Conservation (phyloP, 2,888 invertebrate species). For the Heliconius ethilla region DNA sequence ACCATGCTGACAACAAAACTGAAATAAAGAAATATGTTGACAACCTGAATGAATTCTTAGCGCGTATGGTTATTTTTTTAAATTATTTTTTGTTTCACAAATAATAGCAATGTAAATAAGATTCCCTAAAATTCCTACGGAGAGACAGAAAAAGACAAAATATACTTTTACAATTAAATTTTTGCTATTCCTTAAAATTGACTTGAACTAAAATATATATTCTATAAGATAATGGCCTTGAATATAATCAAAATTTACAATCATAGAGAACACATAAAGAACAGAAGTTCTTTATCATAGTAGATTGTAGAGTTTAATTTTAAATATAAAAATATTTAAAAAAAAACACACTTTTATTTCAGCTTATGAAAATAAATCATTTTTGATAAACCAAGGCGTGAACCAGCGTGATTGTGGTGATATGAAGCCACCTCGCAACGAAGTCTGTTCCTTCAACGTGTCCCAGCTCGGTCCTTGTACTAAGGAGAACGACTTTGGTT, state of each 20-base stretch:
- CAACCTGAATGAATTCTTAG: constrained; percentile 82
- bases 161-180: too few relatives aligned
- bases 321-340: background rate
- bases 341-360: background rate
- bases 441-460: constrained; percentile 91
- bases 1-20: constrained; percentile 76
- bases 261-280: too few relatives aligned
- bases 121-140: too few relatives aligned
- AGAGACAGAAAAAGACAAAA: too few relatives aligned
- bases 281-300: too few relatives aligned
- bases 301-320: too few relatives aligned
- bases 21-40: constrained; percentile 82
- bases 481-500: constrained; percentile 91
- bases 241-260: too few relatives aligned
- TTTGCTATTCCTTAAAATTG: too few relatives aligned
- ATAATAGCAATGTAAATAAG: too few relatives aligned
- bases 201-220: too few relatives aligned
- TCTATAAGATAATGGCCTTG: too few relatives aligned
- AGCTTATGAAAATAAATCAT: constrained; percentile 72
- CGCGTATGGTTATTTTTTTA: constrained; percentile 76
- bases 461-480: constrained; percentile 89
- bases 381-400: constrained; percentile 60
- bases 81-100: background rate
- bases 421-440: constrained; percentile 63
- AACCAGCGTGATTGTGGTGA: constrained; percentile 68